Evolutionary conservation across 2,888 invertebrate species (phyloP).

Genomic region (Himalopsyche kuldschensis): DNA sequence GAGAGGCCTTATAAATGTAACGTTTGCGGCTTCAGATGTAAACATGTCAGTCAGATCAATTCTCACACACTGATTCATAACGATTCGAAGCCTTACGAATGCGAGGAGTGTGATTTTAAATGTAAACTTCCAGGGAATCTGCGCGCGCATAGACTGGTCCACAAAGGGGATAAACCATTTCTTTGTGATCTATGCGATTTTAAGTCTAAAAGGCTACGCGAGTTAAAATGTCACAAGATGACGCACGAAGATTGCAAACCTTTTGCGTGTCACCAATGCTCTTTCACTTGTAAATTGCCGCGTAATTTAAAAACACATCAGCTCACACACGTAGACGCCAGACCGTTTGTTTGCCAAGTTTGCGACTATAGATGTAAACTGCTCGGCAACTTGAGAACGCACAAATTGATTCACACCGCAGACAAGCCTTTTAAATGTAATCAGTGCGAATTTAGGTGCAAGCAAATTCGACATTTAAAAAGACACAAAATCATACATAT

Average conservation of each 20-base stretch:
- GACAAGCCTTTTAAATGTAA: neutral
- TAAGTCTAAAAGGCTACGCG: neutral
- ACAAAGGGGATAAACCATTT: neutral
- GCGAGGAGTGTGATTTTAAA: neutral
- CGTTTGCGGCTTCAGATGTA: neutral
- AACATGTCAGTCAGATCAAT: neutral
- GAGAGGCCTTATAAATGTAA: neutral
- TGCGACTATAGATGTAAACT: neutral
- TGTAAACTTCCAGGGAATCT: neutral
- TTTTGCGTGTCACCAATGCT: neutral
- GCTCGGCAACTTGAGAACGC: neutral
- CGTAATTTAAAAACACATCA: neutral
- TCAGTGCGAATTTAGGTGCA: neutral
- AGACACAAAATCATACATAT: neutral
- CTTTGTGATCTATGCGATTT: neutral
- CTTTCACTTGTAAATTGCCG: neutral
- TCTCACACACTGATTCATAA: neutral
- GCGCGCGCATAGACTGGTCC: neutral
- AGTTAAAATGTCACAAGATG: neutral
- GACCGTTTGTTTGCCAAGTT: neutral
- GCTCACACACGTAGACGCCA: neutral
- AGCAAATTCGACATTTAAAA: neutral
- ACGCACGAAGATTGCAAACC: neutral
- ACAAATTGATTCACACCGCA: neutral
- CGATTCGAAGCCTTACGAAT: neutral